These are phyloP conservation scores for Serranus cabrilla DNA, from an alignment of 2,797 vertebrate genomes.

Conservation along the genomic window DNA sequence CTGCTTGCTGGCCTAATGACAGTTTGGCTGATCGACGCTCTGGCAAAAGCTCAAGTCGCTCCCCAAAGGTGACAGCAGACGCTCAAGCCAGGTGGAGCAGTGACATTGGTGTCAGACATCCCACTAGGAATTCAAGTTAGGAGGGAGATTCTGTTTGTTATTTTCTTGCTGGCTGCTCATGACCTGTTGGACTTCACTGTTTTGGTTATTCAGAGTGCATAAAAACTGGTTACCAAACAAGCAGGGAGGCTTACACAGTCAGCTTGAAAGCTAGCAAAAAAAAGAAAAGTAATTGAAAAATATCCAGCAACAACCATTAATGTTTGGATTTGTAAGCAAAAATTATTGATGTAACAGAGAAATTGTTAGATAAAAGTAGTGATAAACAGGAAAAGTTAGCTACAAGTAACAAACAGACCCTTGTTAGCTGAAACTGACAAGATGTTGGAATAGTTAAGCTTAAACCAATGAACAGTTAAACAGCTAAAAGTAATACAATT, in stretches of 20 bases:
- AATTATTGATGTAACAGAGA: no score
- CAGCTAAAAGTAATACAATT: neutral
- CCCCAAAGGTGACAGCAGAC: constrained; percentile 72
- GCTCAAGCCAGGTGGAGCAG: constrained; percentile 70
- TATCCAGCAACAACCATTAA: no score
- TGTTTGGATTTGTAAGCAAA: neutral
- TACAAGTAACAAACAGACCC: neutral
- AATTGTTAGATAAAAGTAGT: neutral
- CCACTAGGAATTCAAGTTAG: constrained; percentile 48
- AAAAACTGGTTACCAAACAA: neutral
- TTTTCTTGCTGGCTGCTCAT: constrained; percentile 18
- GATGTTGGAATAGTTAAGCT: no score
- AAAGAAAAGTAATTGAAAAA: no score
- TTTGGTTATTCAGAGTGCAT: neutral
- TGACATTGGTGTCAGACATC: constrained; percentile 67
- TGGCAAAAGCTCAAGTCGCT: constrained; percentile 59
- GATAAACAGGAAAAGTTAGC: neutral
- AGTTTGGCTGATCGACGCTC: constrained; percentile 63
- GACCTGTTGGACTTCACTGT: neutral
- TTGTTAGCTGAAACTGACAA: neutral
- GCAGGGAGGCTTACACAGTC: neutral
- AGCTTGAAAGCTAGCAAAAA: no score
- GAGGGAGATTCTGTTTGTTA: constrained; percentile 26
- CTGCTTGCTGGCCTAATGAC: constrained; percentile 57
- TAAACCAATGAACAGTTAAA: neutral